Conservation (phyloP, 1,140 invertebrate species). For the Microvelia longipes region DNA sequence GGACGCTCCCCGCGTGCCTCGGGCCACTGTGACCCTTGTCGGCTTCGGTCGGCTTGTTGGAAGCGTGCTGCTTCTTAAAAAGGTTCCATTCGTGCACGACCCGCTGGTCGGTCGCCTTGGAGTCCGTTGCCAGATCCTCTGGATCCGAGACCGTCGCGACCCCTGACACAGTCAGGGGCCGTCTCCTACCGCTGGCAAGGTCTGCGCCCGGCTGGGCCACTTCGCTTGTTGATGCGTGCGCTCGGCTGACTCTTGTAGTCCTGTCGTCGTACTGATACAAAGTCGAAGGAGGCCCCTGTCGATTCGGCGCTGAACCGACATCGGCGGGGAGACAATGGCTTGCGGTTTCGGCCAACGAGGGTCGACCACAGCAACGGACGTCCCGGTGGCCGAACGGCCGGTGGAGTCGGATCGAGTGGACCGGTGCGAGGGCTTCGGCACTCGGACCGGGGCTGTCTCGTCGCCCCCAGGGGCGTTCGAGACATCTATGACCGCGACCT, state of each 20-base stretch:
- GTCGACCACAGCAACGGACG: not conserved
- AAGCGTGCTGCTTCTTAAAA: not conserved
- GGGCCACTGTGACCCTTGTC: not conserved
- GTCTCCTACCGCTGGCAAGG: slow-evolving; percentile 1
- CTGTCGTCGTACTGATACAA: slow-evolving; percentile 26
- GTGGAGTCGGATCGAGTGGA: not conserved
- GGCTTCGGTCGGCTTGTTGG: not conserved
- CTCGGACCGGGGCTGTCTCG: not conserved
- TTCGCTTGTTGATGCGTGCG: not conserved
- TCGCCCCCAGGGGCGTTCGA: not conserved
- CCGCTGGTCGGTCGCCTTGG: not conserved
- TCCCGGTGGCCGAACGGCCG: not conserved
- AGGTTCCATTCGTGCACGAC: not conserved
- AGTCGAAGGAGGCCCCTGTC: not conserved
- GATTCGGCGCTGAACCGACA: not conserved
- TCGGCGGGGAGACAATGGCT: not conserved
- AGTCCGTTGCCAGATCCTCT: not conserved
- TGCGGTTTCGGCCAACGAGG: not conserved
- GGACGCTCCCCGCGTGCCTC: not conserved
- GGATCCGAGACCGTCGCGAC: not conserved
- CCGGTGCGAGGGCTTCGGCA: not conserved
- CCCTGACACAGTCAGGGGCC: not conserved
- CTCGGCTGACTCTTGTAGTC: slow-evolving; percentile 33
- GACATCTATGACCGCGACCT: slow-evolving; percentile 34
- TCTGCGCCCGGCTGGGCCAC: slow-evolving; percentile 12